Evolutionary conservation across 2,113 vertebrate species (phyloP).

Genomic region (Lasiurus borealis): DNA sequence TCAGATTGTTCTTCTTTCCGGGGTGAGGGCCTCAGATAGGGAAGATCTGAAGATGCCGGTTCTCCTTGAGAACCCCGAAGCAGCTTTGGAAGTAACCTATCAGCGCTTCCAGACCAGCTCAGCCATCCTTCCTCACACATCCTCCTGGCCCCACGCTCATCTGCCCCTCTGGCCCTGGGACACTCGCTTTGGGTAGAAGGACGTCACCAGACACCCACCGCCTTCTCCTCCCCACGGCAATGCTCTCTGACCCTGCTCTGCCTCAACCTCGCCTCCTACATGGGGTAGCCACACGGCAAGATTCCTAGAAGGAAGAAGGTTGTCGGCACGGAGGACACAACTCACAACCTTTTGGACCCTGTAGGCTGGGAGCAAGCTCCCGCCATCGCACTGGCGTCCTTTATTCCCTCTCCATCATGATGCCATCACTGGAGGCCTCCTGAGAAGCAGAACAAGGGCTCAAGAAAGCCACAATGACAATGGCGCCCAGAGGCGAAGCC

Average conservation of each 20-base stretch:
- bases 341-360: background rate
- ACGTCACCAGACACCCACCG: background rate
- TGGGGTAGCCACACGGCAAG: background rate
- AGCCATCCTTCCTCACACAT: background rate
- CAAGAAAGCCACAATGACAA: background rate
- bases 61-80: background rate
- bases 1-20: background rate
- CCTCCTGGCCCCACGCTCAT: background rate
- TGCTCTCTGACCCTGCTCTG: background rate
- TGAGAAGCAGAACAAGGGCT: background rate
- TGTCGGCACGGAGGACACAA: too few relatives aligned
- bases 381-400: accelerated
- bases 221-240: background rate
- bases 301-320: background rate
- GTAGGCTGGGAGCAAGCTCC: background rate
- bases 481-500: background rate
- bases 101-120: background rate
- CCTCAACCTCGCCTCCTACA: background rate
- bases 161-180: background rate
- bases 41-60: background rate
- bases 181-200: background rate
- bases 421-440: background rate
- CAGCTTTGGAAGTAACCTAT: background rate
- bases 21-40: background rate
- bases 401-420: background rate